phyloP scores from a whole-genome alignment of 2,113 vertebrate species.

The Regulus satrapa region DNA sequence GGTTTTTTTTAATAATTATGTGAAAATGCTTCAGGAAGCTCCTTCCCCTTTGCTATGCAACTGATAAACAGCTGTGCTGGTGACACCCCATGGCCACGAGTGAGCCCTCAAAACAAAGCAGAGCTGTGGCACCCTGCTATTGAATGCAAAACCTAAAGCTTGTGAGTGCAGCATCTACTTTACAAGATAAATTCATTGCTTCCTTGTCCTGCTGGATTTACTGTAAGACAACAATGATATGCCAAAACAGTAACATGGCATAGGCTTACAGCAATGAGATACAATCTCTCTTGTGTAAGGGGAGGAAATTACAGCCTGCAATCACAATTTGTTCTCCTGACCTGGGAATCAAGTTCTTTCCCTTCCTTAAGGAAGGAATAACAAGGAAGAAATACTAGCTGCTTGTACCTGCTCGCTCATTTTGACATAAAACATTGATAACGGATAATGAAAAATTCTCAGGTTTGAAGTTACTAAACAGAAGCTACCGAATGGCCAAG shows the following conservation, averaged over 20 bases:
- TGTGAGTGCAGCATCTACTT: background rate
- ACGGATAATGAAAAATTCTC: background rate
- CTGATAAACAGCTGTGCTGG: background rate
- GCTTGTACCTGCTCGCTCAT: background rate
- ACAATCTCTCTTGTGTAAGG: background rate
- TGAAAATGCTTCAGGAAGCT: background rate
- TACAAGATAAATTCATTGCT: background rate
- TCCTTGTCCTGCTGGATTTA: background rate
- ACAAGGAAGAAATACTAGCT: background rate
- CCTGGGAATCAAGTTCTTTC: background rate
- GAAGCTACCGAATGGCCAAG: background rate
- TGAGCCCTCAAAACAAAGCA: background rate
- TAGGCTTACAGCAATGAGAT: background rate
- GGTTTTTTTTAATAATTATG: background rate
- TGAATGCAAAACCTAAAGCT: background rate
- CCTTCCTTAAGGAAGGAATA: background rate
- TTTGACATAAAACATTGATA: background rate
- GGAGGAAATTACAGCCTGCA: background rate
- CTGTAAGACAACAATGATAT: background rate
- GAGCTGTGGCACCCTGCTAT: background rate
- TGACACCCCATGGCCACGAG: background rate
- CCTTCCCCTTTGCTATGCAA: background rate
- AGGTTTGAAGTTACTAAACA: background rate
- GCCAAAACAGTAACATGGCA: background rate
- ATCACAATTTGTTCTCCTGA: background rate